Evolutionary conservation across 2,797 vertebrate genomes (phyloP), one percentile per base, ranked within the genome.

Genomic region (Myotis vivesi): DNA sequence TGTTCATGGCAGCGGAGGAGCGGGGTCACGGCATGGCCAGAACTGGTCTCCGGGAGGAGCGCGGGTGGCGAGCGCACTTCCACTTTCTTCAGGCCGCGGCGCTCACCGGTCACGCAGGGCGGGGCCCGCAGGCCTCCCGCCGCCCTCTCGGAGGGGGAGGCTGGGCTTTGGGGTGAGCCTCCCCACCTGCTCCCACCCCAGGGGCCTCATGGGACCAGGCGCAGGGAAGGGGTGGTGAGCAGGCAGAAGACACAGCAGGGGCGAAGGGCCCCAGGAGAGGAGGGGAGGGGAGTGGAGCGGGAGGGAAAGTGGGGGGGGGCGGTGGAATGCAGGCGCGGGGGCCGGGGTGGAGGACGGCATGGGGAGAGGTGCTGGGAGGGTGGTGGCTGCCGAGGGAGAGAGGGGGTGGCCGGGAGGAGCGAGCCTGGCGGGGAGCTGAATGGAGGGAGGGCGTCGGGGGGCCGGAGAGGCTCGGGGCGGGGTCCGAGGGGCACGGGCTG

Each of bases 1-100:
- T 99, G 98, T 99, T 99, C 99, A 99, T 99, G 95, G 36, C 89
- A 17, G 89, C 81, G 94, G 80, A 90, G 83, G 28, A 87, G 82
- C 10, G 36, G 41, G 92, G 93, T 97, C 94, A 96, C 44, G 9
- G 25, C n/a, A 28, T 12, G 8, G 71, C n/a, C 71, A 30, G 41
- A 81, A 57, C 59, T 9, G 89, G 81, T 30, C 41, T 30, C 77
- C 82, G 12, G 38, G 75, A 62, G 71, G 75, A 55, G 71, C 6
- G 7, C 28, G 87, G 87, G 72, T 19, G 15, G 79, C 12, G 20
- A 62, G 38, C 62, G 68, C 68, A 41, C 28, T 71, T 68, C 76
- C 83, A 81, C 49, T 41, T 36, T 91, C 66, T 44, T 88, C 64
- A 79, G 69, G 49, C 46, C 2, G 0, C 49, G 73, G 94, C 25